Percentiles rank a stretch among this genome's conserved stretches.
Evolutionary conservation across 2,797 vertebrate genomes (phyloP).

Genomic region (Tympanoctomys barrerae): DNA sequence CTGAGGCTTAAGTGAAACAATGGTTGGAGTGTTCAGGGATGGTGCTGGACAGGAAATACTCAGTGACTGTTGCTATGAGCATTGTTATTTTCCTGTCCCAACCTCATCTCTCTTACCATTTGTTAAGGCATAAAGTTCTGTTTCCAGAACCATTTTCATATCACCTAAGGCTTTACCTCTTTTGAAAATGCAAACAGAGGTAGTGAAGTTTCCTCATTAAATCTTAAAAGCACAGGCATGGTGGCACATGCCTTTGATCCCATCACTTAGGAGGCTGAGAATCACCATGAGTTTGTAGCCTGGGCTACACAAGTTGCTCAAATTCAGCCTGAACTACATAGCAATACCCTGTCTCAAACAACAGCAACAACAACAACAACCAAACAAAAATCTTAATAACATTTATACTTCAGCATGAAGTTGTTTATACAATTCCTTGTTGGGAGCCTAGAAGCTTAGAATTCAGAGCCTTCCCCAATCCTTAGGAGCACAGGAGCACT

Average conservation of each 20-base stretch:
- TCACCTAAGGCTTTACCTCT: background rate
- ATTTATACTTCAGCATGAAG: background rate
- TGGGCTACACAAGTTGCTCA: background rate
- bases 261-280: background rate
- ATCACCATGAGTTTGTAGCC: background rate
- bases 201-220: background rate
- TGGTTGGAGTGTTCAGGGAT: background rate
- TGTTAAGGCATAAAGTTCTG: background rate
- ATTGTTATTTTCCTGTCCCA: background rate
- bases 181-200: slow-evolving; percentile 24
- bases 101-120: background rate
- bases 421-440: slow-evolving; percentile 17
- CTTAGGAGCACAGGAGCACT: background rate
- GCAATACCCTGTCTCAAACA: background rate
- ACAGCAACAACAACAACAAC: background rate
- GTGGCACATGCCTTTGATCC: background rate
- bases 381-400: background rate
- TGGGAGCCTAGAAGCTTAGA: background rate
- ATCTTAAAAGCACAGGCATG: background rate
- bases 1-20: background rate
- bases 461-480: background rate
- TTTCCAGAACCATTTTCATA: slow-evolving; percentile 18
- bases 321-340: background rate
- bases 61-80: background rate
- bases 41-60: background rate